Evolutionary conservation across 1,140 invertebrate species (phyloP).

Genomic region (Drosophila repleta): DNA sequence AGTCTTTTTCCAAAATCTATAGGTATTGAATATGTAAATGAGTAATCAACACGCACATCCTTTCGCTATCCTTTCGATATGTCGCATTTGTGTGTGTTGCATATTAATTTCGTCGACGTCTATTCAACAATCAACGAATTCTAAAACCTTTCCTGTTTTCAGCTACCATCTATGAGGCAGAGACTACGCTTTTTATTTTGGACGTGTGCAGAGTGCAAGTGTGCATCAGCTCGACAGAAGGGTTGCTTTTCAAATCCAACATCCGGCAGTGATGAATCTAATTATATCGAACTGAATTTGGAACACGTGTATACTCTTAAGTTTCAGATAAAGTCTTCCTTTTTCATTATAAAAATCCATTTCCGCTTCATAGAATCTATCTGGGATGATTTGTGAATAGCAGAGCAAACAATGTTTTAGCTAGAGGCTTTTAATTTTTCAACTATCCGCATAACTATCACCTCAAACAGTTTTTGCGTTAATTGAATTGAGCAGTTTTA

Average conservation of each 20-base stretch:
- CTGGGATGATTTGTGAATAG: not conserved
- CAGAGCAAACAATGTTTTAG: too few relatives aligned
- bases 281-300: constrained; percentile 58
- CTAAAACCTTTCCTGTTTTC: constrained; percentile 60
- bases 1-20: too few relatives aligned
- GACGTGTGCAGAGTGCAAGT: constrained; percentile 66
- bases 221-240: constrained; percentile 35
- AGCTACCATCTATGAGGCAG: constrained; percentile 32
- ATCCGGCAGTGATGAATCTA: constrained; percentile 67
- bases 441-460: too few relatives aligned
- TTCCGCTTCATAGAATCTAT: constrained; percentile 21
- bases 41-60: constrained; percentile 58
- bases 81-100: constrained; percentile 27
- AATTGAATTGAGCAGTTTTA: too few relatives aligned
- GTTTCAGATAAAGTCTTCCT: not conserved
- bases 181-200: constrained; percentile 29
- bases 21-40: constrained; percentile 55
- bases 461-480: too few relatives aligned
- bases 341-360: not conserved
- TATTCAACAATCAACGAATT: constrained; percentile 56
- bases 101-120: constrained; percentile 28
- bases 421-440: too few relatives aligned
- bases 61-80: constrained; percentile 62
- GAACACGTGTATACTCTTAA: constrained; percentile 81
- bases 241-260: constrained; percentile 37